Evolutionary conservation across 1,140 invertebrate species (phyloP), one percentile per base, ranked within the genome.

Genomic region (Pseudobourletiella spinata): DNA sequence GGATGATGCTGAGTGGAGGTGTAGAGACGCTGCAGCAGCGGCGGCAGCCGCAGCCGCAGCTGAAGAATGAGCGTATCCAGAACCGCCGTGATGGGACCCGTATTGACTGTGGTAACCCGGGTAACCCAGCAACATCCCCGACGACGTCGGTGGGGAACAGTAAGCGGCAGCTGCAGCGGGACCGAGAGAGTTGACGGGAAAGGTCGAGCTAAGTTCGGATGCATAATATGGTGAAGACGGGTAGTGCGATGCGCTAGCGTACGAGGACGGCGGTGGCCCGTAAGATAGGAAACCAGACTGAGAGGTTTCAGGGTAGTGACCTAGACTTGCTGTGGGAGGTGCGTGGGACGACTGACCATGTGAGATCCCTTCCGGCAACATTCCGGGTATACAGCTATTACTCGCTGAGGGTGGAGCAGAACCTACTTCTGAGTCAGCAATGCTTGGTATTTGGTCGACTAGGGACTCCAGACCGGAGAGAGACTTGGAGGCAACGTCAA

Each of bases 381-480:
- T 24, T 8, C 62, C 57, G 18, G 56, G 63, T 59, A 63, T 32
- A 46, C 64, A 48, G 8, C 58, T 63, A 44, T 62, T 66, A 64
- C 24, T 68, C 55, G 54, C 64, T 61, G 50, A 66, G 55, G 59
- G 68, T 48, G 46, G 46, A 57, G 22, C 24, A 59, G 51, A 26
- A 1, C 58, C 58, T 24, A 67, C 52, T 2, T 68, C 65, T n/a
- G 61, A 29, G 26, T 89, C 88, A 44, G 84, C 83, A 74, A 91
- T 87, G 68, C 87, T 88, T 6, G 89, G 89, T 73, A 92, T 93
- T 78, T 92, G 89, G 77, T 92, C 89, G 22, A 93, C 89, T 11
- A 93, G 76, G 18, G 88, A 91, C 75, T 92, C 89, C 3, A 92
- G 77, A 32, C 89, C 89, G 8, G 88, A 91, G n/a, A 92, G 76